phyloP scores from a whole-genome alignment of 2,888 invertebrate genomes.

The Portevinia maculata region DNA sequence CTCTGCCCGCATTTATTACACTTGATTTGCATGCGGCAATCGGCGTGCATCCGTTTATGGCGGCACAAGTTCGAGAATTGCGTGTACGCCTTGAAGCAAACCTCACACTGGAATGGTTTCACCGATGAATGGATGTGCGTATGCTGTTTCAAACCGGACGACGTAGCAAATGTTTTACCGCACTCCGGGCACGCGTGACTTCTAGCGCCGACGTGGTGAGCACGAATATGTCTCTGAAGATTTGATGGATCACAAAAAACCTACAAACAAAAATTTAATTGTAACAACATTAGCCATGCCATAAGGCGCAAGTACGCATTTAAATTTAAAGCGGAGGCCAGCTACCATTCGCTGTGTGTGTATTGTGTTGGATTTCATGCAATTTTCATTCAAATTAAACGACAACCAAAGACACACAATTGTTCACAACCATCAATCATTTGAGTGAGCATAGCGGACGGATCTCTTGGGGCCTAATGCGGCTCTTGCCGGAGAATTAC shows the following conservation, averaged over 20 bases:
- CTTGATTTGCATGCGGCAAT: conserved; percentile 96
- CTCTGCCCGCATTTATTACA: conserved; percentile 97
- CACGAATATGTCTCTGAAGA: conserved; percentile 97
- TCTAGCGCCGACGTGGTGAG: conserved; percentile 97
- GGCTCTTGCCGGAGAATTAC: conserved; percentile 61
- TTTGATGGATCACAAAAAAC: conserved; percentile 98
- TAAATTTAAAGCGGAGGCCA: conserved; percentile 72
- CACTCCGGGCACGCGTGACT: conserved; percentile 99
- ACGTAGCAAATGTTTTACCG: conserved; percentile 99
- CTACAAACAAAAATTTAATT: conserved; percentile 84
- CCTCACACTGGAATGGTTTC: conserved; percentile 98
- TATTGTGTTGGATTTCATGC: conserved; percentile 70
- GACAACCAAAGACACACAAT: conserved; percentile 58
- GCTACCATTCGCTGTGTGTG: conserved; percentile 73
- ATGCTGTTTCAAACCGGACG: conserved; percentile 99
- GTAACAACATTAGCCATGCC: conserved; percentile 66
- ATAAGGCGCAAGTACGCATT: conserved; percentile 59
- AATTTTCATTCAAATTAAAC: conserved; percentile 72
- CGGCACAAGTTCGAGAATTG: conserved; percentile 99
- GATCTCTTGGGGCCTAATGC: conserved; percentile 34
- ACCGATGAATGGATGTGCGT: conserved; percentile 99
- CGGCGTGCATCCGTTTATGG: conserved; percentile 99
- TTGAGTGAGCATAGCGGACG: conserved; percentile 39
- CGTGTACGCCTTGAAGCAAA: conserved; percentile 99
- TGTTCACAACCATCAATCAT: conserved; percentile 68